These are phyloP conservation scores for Eulemur rufifrons DNA, from an alignment of 2,113 vertebrate species.

Conservation along the genomic window DNA sequence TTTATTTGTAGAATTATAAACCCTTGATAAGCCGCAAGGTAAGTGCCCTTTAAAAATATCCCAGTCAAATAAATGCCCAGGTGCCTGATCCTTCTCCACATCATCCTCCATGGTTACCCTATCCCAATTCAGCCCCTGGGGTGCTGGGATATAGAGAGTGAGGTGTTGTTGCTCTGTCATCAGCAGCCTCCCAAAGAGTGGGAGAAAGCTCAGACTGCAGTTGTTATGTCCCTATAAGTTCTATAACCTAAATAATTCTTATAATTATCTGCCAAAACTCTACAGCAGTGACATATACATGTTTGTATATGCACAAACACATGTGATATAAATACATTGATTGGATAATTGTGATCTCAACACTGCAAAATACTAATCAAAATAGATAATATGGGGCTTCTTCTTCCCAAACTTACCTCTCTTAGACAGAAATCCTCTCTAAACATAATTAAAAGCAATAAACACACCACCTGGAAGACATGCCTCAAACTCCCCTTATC, in stretches of 20 bases:
- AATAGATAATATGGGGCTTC: not conserved
- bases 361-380: not conserved
- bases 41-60: not conserved
- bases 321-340: not conserved
- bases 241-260: constrained; percentile 12
- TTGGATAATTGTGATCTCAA: not conserved
- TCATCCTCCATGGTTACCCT: not conserved
- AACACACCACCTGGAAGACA: constrained; percentile 46
- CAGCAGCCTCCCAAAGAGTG: not conserved
- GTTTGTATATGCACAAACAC: not conserved
- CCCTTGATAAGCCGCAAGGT: not conserved
- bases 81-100: not conserved
- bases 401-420: not conserved
- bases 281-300: not conserved
- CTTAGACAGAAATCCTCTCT: not conserved
- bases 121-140: not conserved
- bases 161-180: not conserved
- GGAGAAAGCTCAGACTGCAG: not conserved
- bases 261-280: not conserved
- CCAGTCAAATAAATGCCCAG: not conserved
- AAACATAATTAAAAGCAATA: constrained; percentile 56
- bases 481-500: constrained; percentile 43
- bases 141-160: not conserved
- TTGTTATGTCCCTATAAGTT: not conserved
- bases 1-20: not conserved